These are phyloP conservation scores for Drosophila parabipectinata DNA, from an alignment of 1,140 invertebrate genomes.

Conservation along the genomic window DNA sequence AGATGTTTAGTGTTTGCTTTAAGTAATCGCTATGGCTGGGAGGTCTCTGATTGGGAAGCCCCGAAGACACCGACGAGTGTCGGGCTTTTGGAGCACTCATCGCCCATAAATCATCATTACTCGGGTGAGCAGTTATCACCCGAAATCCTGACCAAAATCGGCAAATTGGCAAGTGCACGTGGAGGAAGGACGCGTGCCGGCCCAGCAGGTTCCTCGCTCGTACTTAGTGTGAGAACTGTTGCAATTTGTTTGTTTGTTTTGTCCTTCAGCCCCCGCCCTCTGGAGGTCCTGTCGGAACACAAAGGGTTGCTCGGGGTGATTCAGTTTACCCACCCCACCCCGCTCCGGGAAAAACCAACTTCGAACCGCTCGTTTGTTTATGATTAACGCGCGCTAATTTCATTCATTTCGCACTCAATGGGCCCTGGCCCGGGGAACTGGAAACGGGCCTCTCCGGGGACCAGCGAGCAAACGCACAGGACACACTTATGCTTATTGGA, in stretches of 20 bases:
- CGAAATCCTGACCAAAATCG: background rate
- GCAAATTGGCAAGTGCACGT: constrained; percentile 62
- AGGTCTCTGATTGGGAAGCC: background rate
- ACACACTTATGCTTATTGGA: constrained; percentile 76
- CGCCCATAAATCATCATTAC: constrained; percentile 24
- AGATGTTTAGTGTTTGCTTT: constrained; percentile 26
- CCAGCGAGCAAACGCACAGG: background rate
- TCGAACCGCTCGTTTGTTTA: constrained; percentile 61
- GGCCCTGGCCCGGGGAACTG: background rate
- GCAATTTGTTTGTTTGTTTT: constrained; percentile 70
- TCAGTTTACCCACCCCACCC: background rate
- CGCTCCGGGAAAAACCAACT: background rate
- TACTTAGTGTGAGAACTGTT: constrained; percentile 66
- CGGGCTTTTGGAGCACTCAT: background rate
- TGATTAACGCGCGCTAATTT: constrained; percentile 80
- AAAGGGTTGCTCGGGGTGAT: constrained; percentile 43
- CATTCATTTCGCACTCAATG: constrained; percentile 72
- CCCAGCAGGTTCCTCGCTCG: constrained; percentile 61
- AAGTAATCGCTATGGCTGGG: constrained; percentile 10
- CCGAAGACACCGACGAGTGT: background rate
- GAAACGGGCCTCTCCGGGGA: constrained; percentile 52
- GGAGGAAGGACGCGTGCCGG: constrained; percentile 48
- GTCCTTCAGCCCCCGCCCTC: background rate
- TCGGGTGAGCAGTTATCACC: constrained; percentile 66
- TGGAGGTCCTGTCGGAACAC: background rate